Conservation (phyloP, 2,888 invertebrate species). For the Conops quadrifasciatus region DNA sequence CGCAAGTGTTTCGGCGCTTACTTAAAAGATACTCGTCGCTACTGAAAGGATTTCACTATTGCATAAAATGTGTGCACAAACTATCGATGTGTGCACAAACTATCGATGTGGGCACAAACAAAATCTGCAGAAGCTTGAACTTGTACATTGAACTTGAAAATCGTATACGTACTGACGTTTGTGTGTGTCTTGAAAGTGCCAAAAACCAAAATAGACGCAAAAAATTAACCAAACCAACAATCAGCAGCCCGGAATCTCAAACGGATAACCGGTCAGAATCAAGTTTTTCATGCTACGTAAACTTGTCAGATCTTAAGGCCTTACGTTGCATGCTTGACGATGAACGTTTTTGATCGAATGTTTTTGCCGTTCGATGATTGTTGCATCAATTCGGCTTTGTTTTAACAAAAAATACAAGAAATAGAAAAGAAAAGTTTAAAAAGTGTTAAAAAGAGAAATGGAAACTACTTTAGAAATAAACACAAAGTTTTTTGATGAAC, state of each 20-base stretch:
- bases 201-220: neutral
- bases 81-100: neutral
- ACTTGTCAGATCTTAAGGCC: neutral
- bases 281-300: neutral
- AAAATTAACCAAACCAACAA: neutral
- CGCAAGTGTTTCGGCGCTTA: neutral
- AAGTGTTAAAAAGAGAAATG: too few relatives aligned
- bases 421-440: too few relatives aligned
- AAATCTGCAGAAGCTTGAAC: neutral
- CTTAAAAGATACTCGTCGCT: too few relatives aligned
- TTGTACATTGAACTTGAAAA: constrained; percentile 29
- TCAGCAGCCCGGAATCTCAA: neutral
- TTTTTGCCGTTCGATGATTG: neutral
- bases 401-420: neutral
- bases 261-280: neutral
- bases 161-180: neutral
- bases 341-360: neutral
- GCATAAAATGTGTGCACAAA: neutral
- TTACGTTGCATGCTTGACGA: neutral
- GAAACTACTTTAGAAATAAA: too few relatives aligned
- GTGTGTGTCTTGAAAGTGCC: neutral
- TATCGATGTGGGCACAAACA: neutral
- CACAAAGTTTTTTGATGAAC: too few relatives aligned
- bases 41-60: too few relatives aligned
- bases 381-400: neutral